Evolutionary conservation across 2,113 vertebrate genomes (phyloP).

Genomic region (Columba livia): DNA sequence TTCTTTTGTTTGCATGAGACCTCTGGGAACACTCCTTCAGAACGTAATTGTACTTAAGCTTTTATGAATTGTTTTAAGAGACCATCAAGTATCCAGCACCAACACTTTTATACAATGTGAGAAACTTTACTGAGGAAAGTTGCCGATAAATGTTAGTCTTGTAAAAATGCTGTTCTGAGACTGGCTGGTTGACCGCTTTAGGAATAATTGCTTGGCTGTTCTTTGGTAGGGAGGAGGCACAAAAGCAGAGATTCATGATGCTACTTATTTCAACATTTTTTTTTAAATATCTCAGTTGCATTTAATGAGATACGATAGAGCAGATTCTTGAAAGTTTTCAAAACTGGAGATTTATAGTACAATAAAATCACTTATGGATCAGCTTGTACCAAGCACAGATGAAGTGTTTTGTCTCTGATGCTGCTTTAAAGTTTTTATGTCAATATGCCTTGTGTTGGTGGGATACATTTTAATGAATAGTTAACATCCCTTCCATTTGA

Average conservation of each 20-base stretch:
- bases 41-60: conserved; percentile 20
- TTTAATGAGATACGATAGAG: not conserved
- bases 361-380: not conserved
- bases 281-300: not conserved
- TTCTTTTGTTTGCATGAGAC: not conserved
- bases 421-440: not conserved
- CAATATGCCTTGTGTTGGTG: not conserved
- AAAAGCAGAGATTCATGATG: not conserved
- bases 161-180: not conserved
- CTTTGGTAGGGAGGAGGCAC: not conserved
- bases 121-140: not conserved
- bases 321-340: not conserved
- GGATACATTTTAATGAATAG: not conserved
- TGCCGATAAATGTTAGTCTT: not conserved
- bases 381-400: not conserved
- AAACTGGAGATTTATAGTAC: not conserved
- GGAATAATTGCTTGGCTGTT: not conserved
- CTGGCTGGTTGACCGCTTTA: not conserved
- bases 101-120: not conserved
- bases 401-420: not conserved
- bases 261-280: not conserved
- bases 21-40: not conserved
- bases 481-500: not conserved
- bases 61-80: conserved; percentile 44
- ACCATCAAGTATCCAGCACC: not conserved